Evolutionary conservation across 2,797 vertebrate genomes (phyloP), one percentile per base, ranked within the genome.

Genomic region (Pterois miles): DNA sequence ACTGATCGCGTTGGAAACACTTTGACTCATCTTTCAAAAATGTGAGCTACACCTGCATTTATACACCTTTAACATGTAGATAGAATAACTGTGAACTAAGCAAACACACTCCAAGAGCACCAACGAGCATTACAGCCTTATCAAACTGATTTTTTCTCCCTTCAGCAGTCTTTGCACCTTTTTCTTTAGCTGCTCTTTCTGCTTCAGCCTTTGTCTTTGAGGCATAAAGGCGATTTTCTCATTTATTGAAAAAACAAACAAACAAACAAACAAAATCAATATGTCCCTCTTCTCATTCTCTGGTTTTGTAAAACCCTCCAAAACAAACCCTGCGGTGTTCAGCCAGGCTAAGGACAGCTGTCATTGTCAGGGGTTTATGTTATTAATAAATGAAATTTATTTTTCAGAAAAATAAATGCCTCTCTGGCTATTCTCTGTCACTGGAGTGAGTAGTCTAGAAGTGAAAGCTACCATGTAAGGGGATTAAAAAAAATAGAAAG

Each of bases 311-410:
- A 65, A 71, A 68, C 40, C 69, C 43, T 71, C 46, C 12, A 3
- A 83, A 77, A 78, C 50, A 82, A 82, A 69, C 43, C 62, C 27
- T 38, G 46, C n/a, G 52, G 65, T 65, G 75, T 64, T 80, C 53
- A 76, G 40, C 16, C 62, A 71, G 46, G 78, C 13, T 34, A 64
- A 78, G 43, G 74, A 82, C 65, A 83, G 62, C 66, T 48, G 64
- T 75, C 82, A 85, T 11, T 82, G 78, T 76, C 38, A 20, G 56
- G 59, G 74, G 65, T 43, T 62, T 65, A 75, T 57, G 68, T 66
- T 82, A 76, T 83, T 78, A 81, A 86, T 76, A 87, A 78, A 62
- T n/a, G n/a, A n/a, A n/a, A n/a, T n/a, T n/a, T n/a, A n/a, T n/a
- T n/a, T n/a, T n/a, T 58, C 25, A 72, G 11, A 48, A 46, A 78